Conservation (phyloP, 1,140 invertebrate genomes). For the Heliothis subflexa region DNA sequence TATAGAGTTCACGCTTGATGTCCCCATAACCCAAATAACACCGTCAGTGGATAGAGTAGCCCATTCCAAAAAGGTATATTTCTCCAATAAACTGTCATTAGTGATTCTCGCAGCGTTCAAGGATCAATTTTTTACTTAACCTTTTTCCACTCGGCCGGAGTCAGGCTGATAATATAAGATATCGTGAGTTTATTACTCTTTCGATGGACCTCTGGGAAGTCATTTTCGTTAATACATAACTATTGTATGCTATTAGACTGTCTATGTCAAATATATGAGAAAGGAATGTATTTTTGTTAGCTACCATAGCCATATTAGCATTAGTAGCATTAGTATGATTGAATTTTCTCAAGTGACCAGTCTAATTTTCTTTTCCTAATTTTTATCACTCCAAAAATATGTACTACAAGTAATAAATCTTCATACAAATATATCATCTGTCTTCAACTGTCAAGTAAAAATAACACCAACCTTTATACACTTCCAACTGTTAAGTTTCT, state of each 20-base stretch:
- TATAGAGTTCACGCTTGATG: neutral
- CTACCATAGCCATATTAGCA: neutral
- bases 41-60: neutral
- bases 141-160: conserved; percentile 48
- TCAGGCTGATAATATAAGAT: conserved; percentile 40
- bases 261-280: neutral
- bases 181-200: conserved; percentile 50
- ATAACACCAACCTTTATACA: no score
- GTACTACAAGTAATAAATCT: no score
- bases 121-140: conserved; percentile 41
- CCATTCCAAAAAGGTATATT: conserved; percentile 18
- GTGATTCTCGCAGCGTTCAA: conserved; percentile 23
- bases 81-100: conserved; percentile 41
- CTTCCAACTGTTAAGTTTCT: no score
- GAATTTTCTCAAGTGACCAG: no score
- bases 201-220: conserved; percentile 43
- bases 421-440: no score
- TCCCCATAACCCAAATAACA: conserved; percentile 12
- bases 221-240: conserved; percentile 36
- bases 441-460: no score
- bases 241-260: conserved; percentile 25
- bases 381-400: no score
- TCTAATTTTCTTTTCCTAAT: no score
- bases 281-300: neutral
- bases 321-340: no score